Base-by-base conservation (phyloP, 1,140 invertebrate genomes). In the Drosophila nasuta region DNA sequence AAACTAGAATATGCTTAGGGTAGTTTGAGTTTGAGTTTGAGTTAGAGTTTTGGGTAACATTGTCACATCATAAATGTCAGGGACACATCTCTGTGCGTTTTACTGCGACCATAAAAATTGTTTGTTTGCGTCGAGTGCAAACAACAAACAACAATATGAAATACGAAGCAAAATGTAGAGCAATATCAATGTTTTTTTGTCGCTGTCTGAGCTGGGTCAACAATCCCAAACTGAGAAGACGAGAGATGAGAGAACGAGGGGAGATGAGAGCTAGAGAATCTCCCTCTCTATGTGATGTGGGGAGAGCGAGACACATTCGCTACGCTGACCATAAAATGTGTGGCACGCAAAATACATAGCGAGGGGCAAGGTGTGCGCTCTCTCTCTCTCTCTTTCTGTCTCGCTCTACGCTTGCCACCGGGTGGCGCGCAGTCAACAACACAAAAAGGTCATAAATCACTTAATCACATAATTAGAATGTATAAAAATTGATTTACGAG, bases 381-480 rank as follows among this genome's bases (percentile, higher is more conserved):
- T n/a, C n/a, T n/a, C n/a, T n/a, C n/a, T n/a, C n/a, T n/a, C n/a
- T n/a, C n/a, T n/a, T n/a, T n/a, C n/a, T 25, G 20, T 25, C 20
- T 25, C 20, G 20, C 20, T 25, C 20, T 25, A 25, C 20, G 20
- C 35, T 10, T 38, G 35, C 35, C 35, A 38, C 6, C 35, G 28
- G 41, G 46, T 62, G 52, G 59, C 66, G 64, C 68, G 56, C 49
- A 62, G 58, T 57, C 70, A 59, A 51, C 70, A 66, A 20, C 57
- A 75, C 60, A 58, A 38, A 56, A 82, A 83, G 63, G 68, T 77
- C 85, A 89, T 88, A 88, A 88, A 88, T 88, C 85, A 88, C 85
- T 88, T 88, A 88, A 88, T 88, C 85, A 88, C 85, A 88, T 88
- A 88, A 88, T 88, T 88, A 88, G 85, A 88, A 89, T 89, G 85